Evolutionary conservation across 2,797 vertebrate species (phyloP).

Genomic region (Enteromius anoplus): DNA sequence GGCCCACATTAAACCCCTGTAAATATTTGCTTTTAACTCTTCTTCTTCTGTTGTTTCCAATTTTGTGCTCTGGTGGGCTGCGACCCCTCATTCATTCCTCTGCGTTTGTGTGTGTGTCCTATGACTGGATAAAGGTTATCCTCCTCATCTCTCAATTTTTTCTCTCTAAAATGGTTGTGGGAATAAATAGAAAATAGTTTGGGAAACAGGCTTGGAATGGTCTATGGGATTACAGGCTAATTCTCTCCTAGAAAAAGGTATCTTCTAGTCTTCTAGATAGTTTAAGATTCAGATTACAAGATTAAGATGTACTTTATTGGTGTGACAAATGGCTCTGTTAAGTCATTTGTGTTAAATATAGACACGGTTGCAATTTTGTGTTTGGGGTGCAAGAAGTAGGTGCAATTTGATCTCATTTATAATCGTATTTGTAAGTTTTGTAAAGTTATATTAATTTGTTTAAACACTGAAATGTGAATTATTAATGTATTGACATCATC

Average conservation of each 20-base stretch:
- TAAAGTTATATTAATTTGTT: neutral
- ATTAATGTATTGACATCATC: neutral
- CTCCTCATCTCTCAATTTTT: neutral
- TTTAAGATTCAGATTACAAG: neutral
- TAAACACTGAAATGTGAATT: neutral
- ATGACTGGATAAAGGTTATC: constrained; percentile 30
- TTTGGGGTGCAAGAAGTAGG: neutral
- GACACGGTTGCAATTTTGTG: neutral
- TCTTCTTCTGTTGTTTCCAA: constrained; percentile 74
- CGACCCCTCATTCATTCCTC: constrained; percentile 46
- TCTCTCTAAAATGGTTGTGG: constrained; percentile 8
- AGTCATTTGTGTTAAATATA: neutral
- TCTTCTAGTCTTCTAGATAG: neutral
- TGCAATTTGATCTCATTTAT: neutral
- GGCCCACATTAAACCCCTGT: constrained; percentile 73
- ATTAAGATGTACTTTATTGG: neutral
- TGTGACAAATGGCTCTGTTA: neutral
- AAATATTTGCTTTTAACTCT: constrained; percentile 82
- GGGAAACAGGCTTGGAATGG: neutral
- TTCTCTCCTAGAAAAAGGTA: neutral
- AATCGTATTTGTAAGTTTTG: neutral
- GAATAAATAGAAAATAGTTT: constrained; percentile 9
- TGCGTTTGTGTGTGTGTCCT: constrained; percentile 32
- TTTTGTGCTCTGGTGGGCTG: constrained; percentile 71
- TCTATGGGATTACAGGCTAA: neutral